Evolutionary conservation across 2,888 invertebrate species (phyloP).

Genomic region (Rhogogaster chlorosoma): DNA sequence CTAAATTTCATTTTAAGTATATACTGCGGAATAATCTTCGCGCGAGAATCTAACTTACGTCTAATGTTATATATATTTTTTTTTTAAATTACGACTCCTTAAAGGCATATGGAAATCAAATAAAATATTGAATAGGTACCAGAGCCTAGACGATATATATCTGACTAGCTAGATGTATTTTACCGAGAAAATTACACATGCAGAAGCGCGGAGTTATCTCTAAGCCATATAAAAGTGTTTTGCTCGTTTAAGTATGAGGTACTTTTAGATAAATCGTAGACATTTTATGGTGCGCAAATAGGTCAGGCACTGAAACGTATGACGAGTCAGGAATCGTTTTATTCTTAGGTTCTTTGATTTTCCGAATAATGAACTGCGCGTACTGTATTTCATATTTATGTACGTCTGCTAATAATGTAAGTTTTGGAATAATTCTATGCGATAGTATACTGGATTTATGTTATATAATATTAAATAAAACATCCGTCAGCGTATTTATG

Average conservation of each 20-base stretch:
- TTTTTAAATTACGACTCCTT: no score
- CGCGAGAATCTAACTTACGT: no score
- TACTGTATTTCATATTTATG: background rate
- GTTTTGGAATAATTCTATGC: background rate
- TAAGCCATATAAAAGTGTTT: background rate
- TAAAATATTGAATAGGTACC: no score
- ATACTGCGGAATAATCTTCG: no score
- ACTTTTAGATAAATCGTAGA: conserved; percentile 7
- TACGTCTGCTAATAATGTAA: background rate
- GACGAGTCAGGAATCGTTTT: background rate
- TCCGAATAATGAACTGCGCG: background rate
- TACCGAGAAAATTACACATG: background rate
- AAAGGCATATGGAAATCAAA: no score
- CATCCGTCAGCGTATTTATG: background rate
- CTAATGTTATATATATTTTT: no score
- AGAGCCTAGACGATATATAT: no score
- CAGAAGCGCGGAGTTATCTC: background rate
- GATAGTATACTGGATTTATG: background rate
- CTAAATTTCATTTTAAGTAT: no score
- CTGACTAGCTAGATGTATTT: no score
- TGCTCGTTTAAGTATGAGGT: background rate
- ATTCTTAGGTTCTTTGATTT: background rate
- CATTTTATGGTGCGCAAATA: background rate
- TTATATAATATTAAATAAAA: background rate
- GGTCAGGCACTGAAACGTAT: background rate